phyloP scores from a whole-genome alignment of 2,888 invertebrate species.

The Drosophila pegasa region DNA sequence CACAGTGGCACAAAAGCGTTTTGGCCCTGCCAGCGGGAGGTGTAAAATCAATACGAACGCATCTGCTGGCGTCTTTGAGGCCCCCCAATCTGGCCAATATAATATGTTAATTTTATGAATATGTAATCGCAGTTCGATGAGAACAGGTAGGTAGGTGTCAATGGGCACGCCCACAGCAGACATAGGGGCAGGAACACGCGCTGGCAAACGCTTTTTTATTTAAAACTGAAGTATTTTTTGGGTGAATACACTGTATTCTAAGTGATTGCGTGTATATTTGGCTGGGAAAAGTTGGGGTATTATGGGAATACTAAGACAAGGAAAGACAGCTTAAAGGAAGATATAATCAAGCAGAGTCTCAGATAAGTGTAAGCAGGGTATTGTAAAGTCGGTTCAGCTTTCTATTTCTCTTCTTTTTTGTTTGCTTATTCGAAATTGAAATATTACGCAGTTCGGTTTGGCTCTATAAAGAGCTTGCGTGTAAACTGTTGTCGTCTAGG shows the following conservation, averaged over 20 bases:
- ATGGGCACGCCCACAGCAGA: constrained; percentile 14
- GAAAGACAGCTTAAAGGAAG: too few relatives aligned
- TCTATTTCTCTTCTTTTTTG: neutral
- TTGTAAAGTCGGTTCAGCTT: neutral
- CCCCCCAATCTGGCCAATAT: constrained; percentile 44
- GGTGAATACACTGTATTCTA: neutral
- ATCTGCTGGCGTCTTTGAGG: constrained; percentile 48
- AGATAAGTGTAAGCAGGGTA: neutral
- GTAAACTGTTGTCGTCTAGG: constrained; percentile 58
- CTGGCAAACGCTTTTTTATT: constrained; percentile 20
- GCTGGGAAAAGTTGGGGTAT: too few relatives aligned
- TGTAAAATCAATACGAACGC: constrained; percentile 69
- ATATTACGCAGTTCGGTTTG: constrained; percentile 2
- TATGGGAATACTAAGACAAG: too few relatives aligned
- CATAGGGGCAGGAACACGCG: neutral
- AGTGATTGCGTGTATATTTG: neutral
- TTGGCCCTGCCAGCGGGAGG: constrained; percentile 28
- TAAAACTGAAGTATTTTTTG: neutral
- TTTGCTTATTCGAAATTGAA: constrained; percentile 16
- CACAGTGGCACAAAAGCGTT: constrained; percentile 11
- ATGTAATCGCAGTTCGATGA: constrained; percentile 43
- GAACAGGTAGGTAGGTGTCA: constrained; percentile 46
- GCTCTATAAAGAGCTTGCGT: constrained; percentile 53
- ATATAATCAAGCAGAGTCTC: neutral
- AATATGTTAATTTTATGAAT: constrained; percentile 59